Evolutionary conservation across 1,140 invertebrate species (phyloP).

Genomic region (Dendroctonus valens): DNA sequence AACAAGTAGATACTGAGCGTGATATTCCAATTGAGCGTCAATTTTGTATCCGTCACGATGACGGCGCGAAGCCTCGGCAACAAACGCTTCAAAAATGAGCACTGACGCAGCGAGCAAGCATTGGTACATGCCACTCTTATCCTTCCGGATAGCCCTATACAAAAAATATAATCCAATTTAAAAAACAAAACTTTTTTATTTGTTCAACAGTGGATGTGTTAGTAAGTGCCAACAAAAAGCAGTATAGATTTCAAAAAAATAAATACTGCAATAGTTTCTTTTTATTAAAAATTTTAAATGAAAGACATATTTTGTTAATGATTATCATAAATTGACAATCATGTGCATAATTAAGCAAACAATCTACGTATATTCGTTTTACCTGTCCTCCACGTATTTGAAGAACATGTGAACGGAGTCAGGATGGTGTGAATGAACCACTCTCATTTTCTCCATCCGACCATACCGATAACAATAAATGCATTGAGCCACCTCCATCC

Average conservation of each 20-base stretch:
- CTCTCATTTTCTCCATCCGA: constrained; percentile 8
- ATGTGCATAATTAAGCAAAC: too few species aligned
- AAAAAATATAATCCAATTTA: constrained; percentile 8
- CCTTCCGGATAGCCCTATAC: neutral
- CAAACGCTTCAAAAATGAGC: constrained; percentile 3
- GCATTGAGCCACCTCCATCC: constrained; percentile 9
- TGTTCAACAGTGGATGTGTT: too few species aligned
- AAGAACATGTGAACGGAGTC: constrained; percentile 9
- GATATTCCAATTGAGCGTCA: constrained; percentile 3
- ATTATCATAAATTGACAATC: too few species aligned
- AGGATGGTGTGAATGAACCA: neutral
- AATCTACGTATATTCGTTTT: neutral
- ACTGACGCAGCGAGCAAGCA: constrained; percentile 1
- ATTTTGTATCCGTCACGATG: constrained; percentile 1
- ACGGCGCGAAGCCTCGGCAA: constrained; percentile 1
- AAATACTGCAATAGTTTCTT: too few species aligned
- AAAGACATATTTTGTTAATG: too few species aligned
- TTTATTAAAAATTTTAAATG: neutral
- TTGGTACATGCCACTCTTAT: constrained; percentile 3
- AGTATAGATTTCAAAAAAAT: too few species aligned
- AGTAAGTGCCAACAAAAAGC: too few species aligned
- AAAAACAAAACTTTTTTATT: too few species aligned
- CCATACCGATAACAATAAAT: constrained; percentile 6
- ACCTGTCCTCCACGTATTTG: constrained; percentile 6
- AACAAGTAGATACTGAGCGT: constrained; percentile 1